These are phyloP conservation scores for Lasioglossum pauxillum DNA, from an alignment of 2,888 invertebrate genomes.

Conservation along the genomic window DNA sequence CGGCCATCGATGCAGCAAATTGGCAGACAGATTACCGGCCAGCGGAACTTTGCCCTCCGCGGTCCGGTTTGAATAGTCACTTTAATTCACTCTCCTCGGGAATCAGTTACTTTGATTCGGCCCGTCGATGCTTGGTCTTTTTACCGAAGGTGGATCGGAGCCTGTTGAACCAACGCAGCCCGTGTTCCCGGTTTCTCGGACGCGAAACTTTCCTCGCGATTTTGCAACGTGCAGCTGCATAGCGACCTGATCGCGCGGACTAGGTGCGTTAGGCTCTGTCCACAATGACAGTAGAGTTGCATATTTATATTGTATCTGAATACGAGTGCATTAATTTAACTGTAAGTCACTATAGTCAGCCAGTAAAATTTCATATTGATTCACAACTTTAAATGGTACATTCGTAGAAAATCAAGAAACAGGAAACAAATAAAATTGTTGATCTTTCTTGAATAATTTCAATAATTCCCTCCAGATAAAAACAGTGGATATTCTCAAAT, in stretches of 20 bases:
- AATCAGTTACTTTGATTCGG: not conserved
- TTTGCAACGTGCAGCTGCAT: not conserved
- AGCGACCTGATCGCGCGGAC: not conserved
- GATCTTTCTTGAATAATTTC: too few species aligned
- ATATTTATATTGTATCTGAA: too few species aligned
- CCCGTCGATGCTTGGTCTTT: not conserved
- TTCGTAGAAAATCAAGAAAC: not conserved
- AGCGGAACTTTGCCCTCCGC: not conserved
- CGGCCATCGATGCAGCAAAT: not conserved
- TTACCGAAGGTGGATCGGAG: not conserved
- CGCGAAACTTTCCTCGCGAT: constrained; percentile 11
- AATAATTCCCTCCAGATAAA: too few species aligned
- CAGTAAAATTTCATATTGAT: too few species aligned
- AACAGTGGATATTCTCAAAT: too few species aligned
- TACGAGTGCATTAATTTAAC: too few species aligned
- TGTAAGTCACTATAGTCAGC: not conserved
- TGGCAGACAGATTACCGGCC: not conserved
- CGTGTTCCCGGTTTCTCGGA: not conserved
- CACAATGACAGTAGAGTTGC: not conserved
- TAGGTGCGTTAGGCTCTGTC: not conserved
- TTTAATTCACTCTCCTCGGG: not conserved
- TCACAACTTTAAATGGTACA: too few species aligned
- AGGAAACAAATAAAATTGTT: too few species aligned
- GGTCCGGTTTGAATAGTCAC: not conserved
- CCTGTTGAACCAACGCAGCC: not conserved